Conservation (phyloP, 1,140 invertebrate genomes). For the Cotesia typhae region DNA sequence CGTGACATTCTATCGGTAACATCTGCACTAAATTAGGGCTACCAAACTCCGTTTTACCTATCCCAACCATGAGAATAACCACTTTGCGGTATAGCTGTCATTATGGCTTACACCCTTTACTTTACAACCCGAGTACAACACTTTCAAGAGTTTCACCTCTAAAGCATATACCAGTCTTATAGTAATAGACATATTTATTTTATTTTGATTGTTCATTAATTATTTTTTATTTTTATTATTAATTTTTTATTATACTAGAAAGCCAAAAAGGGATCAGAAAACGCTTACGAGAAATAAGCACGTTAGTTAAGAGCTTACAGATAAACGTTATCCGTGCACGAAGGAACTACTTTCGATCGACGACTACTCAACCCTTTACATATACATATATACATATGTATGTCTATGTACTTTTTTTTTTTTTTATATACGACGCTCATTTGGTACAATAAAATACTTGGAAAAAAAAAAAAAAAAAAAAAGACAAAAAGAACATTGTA, state of each 20-base stretch:
- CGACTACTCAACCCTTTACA: neutral
- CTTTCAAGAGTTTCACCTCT: constrained; percentile 25
- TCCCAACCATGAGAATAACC: constrained; percentile 30
- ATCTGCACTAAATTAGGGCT: constrained; percentile 59
- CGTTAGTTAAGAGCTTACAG: constrained; percentile 48
- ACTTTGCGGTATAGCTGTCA: constrained; percentile 41
- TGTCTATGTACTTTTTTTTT: neutral
- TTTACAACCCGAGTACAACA: no score
- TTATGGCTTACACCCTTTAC: constrained; percentile 31
- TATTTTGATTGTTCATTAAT: no score
- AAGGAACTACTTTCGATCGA: constrained; percentile 33
- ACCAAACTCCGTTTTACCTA: constrained; percentile 53
- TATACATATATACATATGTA: no score
- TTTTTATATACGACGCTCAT: neutral
- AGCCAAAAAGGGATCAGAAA: constrained; percentile 52
- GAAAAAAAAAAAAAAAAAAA: no score
- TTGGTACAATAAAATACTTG: neutral
- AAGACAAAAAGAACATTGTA: neutral
- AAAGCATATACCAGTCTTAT: constrained; percentile 37
- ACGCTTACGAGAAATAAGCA: constrained; percentile 52
- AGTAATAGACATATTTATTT: constrained; percentile 23
- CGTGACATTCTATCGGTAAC: constrained; percentile 51
- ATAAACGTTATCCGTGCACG: constrained; percentile 53
- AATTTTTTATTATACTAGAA: constrained; percentile 34
- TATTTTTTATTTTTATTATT: constrained; percentile 11